Percentiles rank a stretch among this genome's conserved stretches.
Conservation (phyloP, 1,140 invertebrate species). For the Zeugodacus cucurbitae region DNA sequence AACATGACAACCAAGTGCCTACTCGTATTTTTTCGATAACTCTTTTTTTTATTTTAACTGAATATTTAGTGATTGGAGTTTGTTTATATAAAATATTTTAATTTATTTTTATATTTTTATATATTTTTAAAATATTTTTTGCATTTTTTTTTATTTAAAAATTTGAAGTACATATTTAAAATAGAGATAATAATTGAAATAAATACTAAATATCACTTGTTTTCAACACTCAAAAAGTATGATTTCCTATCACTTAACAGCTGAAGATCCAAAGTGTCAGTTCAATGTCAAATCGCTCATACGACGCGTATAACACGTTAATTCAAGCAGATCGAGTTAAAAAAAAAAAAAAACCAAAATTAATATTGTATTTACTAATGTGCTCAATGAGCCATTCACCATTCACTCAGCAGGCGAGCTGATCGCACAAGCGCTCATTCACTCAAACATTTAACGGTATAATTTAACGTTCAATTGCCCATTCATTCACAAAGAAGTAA, state of each 20-base stretch:
- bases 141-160: too few relatives aligned
- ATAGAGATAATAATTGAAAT: too few relatives aligned
- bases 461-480: neutral
- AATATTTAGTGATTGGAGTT: neutral
- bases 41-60: neutral
- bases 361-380: neutral
- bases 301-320: neutral
- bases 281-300: conserved; percentile 17
- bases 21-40: neutral
- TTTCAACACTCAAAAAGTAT: too few relatives aligned
- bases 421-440: neutral
- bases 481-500: conserved; percentile 26
- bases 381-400: neutral
- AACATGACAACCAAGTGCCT: neutral
- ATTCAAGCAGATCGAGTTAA: neutral
- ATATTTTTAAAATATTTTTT: neutral
- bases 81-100: neutral
- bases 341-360: neutral
- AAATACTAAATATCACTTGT: too few relatives aligned
- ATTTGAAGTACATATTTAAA: too few relatives aligned
- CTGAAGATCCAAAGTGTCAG: neutral
- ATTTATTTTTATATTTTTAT: neutral
- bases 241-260: neutral
- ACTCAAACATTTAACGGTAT: neutral
- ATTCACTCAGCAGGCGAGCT: neutral